These are phyloP conservation scores for Rallus crepitans DNA, from an alignment of 2,797 vertebrate genomes.

Conservation along the genomic window DNA sequence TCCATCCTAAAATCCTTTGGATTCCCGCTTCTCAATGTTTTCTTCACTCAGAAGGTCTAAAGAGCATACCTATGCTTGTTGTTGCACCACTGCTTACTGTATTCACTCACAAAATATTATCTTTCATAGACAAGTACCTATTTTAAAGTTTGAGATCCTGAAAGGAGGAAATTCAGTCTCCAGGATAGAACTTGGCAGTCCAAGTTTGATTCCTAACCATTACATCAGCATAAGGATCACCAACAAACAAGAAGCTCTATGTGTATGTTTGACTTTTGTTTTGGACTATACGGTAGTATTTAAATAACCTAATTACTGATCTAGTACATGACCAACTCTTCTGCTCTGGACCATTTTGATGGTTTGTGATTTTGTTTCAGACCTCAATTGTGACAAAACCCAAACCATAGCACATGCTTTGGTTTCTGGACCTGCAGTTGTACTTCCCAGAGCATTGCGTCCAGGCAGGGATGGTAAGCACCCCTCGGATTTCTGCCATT, in stretches of 20 bases:
- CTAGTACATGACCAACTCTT: not conserved
- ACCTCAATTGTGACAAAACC: not conserved
- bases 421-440: not conserved
- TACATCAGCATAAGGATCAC: not conserved
- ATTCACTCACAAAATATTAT: not conserved
- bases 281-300: not conserved
- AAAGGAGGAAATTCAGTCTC: not conserved
- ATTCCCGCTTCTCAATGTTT: not conserved
- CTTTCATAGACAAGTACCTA: not conserved
- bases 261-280: not conserved
- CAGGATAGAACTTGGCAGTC: not conserved
- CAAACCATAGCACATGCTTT: not conserved
- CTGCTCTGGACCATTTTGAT: not conserved
- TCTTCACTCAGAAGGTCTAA: not conserved
- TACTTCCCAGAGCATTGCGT: not conserved
- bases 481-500: not conserved
- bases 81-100: not conserved
- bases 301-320: not conserved
- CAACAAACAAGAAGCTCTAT: not conserved
- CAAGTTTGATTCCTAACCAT: not conserved
- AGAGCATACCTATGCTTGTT: not conserved
- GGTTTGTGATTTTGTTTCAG: not conserved
- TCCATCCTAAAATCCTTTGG: not conserved
- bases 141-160: not conserved
- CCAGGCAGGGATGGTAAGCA: not conserved